Conservation (phyloP, 2,888 invertebrate genomes). For the Trichogramma evanescens region DNA sequence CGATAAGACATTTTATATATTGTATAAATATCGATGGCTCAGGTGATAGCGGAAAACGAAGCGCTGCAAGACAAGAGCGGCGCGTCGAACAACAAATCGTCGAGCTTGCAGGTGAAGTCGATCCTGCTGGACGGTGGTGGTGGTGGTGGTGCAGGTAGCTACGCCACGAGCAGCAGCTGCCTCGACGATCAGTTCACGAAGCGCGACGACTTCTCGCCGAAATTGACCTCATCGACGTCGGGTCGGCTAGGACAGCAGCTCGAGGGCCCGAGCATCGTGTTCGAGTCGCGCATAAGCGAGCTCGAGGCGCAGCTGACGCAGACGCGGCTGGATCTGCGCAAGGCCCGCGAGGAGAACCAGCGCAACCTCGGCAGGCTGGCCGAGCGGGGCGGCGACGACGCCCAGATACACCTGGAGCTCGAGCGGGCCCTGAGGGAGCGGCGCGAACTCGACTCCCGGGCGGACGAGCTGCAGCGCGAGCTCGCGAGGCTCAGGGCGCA, state of each 20-base stretch:
- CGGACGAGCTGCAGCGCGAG: conserved; percentile 63
- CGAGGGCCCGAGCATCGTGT: conserved; percentile 73
- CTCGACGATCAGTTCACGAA: conserved; percentile 21
- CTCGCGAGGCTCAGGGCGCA: conserved; percentile 59
- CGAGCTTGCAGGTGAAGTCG: conserved; percentile 40
- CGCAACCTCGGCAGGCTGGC: conserved; percentile 42
- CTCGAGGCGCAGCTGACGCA: conserved; percentile 77
- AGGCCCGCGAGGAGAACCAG: conserved; percentile 62
- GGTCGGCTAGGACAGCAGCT: conserved; percentile 11
- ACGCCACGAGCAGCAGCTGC: conserved; percentile 27
- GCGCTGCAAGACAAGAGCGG: conserved; percentile 68
- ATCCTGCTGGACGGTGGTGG: not conserved
- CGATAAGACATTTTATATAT: conserved; percentile 3
- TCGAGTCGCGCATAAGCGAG: conserved; percentile 78
- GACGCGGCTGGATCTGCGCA: conserved; percentile 67
- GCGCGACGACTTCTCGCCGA: conserved; percentile 8
- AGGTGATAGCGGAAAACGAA: conserved; percentile 74
- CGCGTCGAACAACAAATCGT: conserved; percentile 46
- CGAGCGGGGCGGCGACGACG: not conserved
- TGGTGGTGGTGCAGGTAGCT: conserved; percentile 34
- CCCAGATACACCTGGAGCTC: conserved; percentile 28
- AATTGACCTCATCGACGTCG: no score
- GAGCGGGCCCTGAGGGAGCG: conserved; percentile 37
- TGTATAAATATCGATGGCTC: not conserved
- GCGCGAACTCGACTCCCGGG: conserved; percentile 34